These are phyloP conservation scores for Drosophila malerkotliana DNA, from an alignment of 1,140 invertebrate species.

Conservation along the genomic window DNA sequence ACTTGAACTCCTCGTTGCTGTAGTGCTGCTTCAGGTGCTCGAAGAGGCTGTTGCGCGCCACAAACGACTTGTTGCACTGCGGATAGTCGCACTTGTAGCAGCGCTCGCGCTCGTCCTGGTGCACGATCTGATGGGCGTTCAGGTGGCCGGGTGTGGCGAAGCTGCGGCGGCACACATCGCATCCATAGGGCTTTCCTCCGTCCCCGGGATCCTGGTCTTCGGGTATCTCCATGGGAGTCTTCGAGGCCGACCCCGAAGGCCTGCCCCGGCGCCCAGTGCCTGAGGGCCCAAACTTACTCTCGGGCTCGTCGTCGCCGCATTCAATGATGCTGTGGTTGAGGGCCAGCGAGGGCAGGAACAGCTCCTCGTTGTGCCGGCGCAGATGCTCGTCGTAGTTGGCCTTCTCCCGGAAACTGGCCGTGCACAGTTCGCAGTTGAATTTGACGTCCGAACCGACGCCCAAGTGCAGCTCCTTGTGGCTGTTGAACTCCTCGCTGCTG, in stretches of 20 bases:
- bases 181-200: constrained; percentile 52
- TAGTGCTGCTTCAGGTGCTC: constrained; percentile 85
- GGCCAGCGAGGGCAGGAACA: constrained; percentile 67
- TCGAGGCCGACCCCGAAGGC: not conserved
- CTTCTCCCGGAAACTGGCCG: constrained; percentile 78
- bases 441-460: constrained; percentile 62
- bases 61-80: constrained; percentile 80
- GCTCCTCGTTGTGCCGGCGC: constrained; percentile 76
- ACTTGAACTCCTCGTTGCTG: constrained; percentile 84
- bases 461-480: constrained; percentile 71
- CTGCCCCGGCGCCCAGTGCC: not conserved
- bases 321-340: constrained; percentile 71
- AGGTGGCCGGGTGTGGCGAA: constrained; percentile 69
- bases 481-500: constrained; percentile 67
- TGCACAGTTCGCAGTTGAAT: constrained; percentile 76
- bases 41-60: constrained; percentile 84
- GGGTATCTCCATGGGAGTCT: not conserved
- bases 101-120: constrained; percentile 68
- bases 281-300: not conserved
- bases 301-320: constrained; percentile 16
- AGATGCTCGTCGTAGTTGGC: constrained; percentile 78
- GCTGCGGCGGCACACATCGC: constrained; percentile 65
- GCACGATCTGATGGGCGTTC: constrained; percentile 69
- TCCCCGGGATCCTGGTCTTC: constrained; percentile 23
- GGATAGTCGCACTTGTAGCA: constrained; percentile 75